Conservation (phyloP, 1,140 invertebrate species). For the Dendroctonus ponderosae region DNA sequence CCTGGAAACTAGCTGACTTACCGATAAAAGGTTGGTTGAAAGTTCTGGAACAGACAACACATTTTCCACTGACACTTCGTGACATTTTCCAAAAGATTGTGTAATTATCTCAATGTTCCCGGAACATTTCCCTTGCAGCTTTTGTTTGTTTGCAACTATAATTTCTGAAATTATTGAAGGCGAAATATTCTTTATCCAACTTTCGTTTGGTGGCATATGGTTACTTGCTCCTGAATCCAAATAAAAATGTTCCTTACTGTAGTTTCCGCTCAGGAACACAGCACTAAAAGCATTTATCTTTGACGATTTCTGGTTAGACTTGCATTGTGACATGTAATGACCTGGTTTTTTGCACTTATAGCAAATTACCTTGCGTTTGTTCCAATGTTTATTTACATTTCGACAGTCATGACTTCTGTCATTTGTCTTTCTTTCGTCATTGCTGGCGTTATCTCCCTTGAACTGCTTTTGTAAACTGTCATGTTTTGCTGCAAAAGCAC, state of each 20-base stretch:
- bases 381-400: not conserved
- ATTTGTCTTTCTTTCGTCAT: not conserved
- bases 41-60: slow-evolving; percentile 17
- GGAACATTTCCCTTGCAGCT: slow-evolving; percentile 7
- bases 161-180: slow-evolving; percentile 13
- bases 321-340: slow-evolving; percentile 16
- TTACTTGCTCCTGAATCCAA: slow-evolving; percentile 41
- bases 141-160: slow-evolving; percentile 30
- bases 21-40: slow-evolving; percentile 21
- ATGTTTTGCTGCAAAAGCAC: not conserved
- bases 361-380: slow-evolving; percentile 10
- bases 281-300: slow-evolving; percentile 5
- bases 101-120: slow-evolving; percentile 19
- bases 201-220: slow-evolving; percentile 38
- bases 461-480: not conserved
- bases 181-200: slow-evolving; percentile 27
- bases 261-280: slow-evolving; percentile 34
- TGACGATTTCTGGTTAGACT: not conserved
- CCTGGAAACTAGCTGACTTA: slow-evolving; percentile 23
- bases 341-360: slow-evolving; percentile 31
- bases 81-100: slow-evolving; percentile 30
- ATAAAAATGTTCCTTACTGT: slow-evolving; percentile 38
- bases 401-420: not conserved
- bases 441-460: not conserved
- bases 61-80: not conserved